Evolutionary conservation across 2,888 invertebrate species (phyloP), one percentile per base, ranked within the genome.

Genomic region (Oasisia sp.): DNA sequence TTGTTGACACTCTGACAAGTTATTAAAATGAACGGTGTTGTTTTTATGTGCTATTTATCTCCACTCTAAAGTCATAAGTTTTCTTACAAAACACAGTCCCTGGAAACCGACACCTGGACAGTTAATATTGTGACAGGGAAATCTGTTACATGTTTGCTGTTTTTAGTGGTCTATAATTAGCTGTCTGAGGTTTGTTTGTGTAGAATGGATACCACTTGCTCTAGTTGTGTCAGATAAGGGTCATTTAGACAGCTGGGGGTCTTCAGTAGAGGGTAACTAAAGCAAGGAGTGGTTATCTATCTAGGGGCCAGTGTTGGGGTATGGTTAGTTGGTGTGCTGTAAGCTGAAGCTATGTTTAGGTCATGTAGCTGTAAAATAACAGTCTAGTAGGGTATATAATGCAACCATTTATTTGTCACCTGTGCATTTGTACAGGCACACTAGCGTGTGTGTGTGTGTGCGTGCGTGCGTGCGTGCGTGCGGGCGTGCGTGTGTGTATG

Each of bases 401-500:
- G 19, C 89, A 89, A 12, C 12, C 89, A 89, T 32, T 90, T 32
- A 90, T 90, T 90, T 90, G 32, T 38, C 32, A 90, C 90, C n/a
- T 32, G 8, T 90, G 32, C 32, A 90, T 90, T 0, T 32, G n/a
- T 8, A 90, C 19, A 32, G 19, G 32, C n/a, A 32, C 44, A 90
- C 12, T 19, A n/a, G 45, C 14, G 11, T 44, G 9, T n/a, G 45
- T 45, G n/a, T 19, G 32, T 32, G 14, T 27, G 32, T 32, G 0
- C 44, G n/a, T n/a, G n/a, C n/a, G n/a, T 45, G n/a, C 45, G 32
- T 32, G 14, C 44, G 32, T 32, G 0, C 44, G 32, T 32, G n/a
- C n/a, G n/a, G n/a, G n/a, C n/a, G n/a, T n/a, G n/a, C n/a, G n/a
- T n/a, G n/a, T n/a, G n/a, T n/a, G n/a, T n/a, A n/a, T n/a, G n/a